Evolutionary conservation across 2,888 invertebrate species (phyloP), one percentile per base, ranked within the genome.

Genomic region (Dione juno): DNA sequence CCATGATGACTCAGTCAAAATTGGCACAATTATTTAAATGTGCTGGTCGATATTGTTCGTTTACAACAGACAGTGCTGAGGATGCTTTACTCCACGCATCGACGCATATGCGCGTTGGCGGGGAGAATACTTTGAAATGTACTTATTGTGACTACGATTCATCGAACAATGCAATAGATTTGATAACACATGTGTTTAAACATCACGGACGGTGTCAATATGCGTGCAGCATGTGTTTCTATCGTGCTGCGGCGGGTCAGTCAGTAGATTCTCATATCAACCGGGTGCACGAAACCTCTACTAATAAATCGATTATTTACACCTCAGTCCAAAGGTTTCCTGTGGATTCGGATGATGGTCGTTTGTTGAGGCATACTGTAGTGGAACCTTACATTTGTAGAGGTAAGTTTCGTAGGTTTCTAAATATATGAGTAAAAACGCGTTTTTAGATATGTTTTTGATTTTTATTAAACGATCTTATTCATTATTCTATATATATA

Each of bases 221-320:
- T 78, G 94, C 94, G 41, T 97, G 97, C 78, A 88, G 87, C 5
- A 92, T 94, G 75, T 97, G 97, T 80, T 95, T 96, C 78, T 96
- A 96, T 82, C 89, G 96, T 63, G 95, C 95, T 0, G 86, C 93
- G 0, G 88, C 93, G 0, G 92, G 93, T 61, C 94, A 94, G 67
- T 94, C 95, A 61, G 95, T 96, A 0, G 89, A 93, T 19, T 86
- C 94, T 7, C 96, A 96, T 83, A 94, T 94, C 54, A 76, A 81
- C 14, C 81, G 87, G 16, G 79, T 82, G 5, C 94, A 94, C 41
- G 79, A 79, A 0, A 74, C 71, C 10, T 74, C 77, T 0, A 58
- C 63, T 45, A 76, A 63, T 43, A 79, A 71, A 74, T 79, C 66
- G 63, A 81, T 88, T 53, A 78, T 86, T 40, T 80, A 79, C 50